Conservation (phyloP, 2,797 vertebrate species). For the Pagetopsis macropterus region DNA sequence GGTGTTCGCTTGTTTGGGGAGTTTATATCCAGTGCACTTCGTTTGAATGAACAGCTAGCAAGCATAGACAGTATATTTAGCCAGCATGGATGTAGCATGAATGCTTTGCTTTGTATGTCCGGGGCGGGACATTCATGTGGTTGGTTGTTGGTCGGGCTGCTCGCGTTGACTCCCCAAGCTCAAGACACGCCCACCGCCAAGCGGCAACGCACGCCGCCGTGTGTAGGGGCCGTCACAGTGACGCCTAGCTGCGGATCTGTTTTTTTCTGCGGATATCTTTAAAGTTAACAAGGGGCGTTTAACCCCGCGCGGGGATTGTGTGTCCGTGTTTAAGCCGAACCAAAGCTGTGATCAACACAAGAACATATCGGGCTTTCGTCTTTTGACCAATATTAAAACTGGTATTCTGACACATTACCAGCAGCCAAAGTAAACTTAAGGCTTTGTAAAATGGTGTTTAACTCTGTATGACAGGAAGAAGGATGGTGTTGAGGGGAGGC, state of each 20-base stretch:
- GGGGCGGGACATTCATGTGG: too few relatives aligned
- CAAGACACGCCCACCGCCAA: too few relatives aligned
- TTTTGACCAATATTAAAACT: conserved; percentile 52
- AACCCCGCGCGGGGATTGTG: conserved; percentile 22
- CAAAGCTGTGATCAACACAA: conserved; percentile 30
- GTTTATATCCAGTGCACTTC: too few relatives aligned
- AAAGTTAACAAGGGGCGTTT: conserved; percentile 31
- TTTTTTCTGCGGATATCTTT: conserved; percentile 40
- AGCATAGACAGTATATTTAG: too few relatives aligned
- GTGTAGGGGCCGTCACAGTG: too few relatives aligned
- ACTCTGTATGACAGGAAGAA: conserved; percentile 34
- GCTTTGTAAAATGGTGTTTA: conserved; percentile 35
- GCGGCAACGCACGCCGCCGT: too few relatives aligned
- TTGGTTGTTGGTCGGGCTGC: too few relatives aligned
- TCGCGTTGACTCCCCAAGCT: too few relatives aligned
- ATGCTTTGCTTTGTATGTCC: too few relatives aligned
- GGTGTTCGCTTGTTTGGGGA: too few relatives aligned
- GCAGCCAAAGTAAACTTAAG: conserved; percentile 57
- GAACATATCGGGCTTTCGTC: conserved; percentile 57
- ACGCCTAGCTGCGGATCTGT: conserved; percentile 16
- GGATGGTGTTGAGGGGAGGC: conserved; percentile 2
- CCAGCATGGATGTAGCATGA: too few relatives aligned
- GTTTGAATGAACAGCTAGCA: too few relatives aligned
- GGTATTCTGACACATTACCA: conserved; percentile 39
- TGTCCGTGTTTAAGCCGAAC: conserved; percentile 33